Evolutionary conservation across 1,140 invertebrate genomes (phyloP).

Genomic region (Lordiphosa stackelbergi): DNA sequence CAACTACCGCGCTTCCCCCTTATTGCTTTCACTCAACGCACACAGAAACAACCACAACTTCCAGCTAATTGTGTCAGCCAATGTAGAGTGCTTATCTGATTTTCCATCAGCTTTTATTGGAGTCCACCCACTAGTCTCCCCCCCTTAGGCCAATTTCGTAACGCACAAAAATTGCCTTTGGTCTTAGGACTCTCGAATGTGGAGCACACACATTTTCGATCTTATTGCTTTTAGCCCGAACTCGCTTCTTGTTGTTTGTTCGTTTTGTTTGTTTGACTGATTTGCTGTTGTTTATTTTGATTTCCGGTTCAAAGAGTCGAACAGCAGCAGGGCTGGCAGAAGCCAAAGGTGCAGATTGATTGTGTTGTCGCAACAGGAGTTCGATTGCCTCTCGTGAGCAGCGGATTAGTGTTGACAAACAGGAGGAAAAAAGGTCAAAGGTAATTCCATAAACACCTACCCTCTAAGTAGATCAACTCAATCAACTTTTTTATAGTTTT

Average conservation of each 20-base stretch:
- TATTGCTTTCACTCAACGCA: constrained; percentile 44
- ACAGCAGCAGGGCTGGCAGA: constrained; percentile 6
- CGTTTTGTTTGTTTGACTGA: constrained; percentile 74
- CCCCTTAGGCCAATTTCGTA: constrained; percentile 27
- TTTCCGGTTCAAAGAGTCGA: constrained; percentile 60
- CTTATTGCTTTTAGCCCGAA: constrained; percentile 64
- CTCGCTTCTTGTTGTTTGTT: constrained; percentile 38
- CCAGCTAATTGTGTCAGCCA: constrained; percentile 37
- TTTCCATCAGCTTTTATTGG: constrained; percentile 24
- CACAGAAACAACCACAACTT: constrained; percentile 20
- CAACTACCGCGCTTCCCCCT: constrained; percentile 26
- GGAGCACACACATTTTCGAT: constrained; percentile 31
- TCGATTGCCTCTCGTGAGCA: constrained; percentile 39
- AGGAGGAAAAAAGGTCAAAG: constrained; percentile 28
- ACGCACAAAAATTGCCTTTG: constrained; percentile 46
- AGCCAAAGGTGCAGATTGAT: constrained; percentile 52
- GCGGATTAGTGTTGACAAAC: constrained; percentile 71
- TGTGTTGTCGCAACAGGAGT: constrained; percentile 64
- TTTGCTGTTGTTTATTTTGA: constrained; percentile 73
- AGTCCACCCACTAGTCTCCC: constrained; percentile 9
- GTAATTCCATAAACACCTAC: constrained; percentile 70
- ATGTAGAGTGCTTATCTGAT: constrained; percentile 7
- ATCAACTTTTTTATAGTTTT: constrained; percentile 28
- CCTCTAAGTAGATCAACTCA: constrained; percentile 12
- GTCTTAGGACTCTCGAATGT: constrained; percentile 18